Conservation (phyloP, 2,113 vertebrate species). For the Bos indicus region DNA sequence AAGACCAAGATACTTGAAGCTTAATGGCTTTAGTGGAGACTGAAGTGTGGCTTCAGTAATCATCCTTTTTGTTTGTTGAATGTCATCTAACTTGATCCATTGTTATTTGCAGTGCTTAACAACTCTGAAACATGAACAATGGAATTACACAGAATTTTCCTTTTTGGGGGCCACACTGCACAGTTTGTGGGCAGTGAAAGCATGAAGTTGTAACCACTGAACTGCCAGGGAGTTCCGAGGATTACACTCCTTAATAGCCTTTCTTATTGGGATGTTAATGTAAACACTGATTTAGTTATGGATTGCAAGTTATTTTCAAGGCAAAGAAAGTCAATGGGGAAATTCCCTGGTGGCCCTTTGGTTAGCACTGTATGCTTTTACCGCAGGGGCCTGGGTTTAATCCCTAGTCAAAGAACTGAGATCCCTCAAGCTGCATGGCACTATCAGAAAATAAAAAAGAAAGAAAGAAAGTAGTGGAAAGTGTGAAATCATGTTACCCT, state of each 20-base stretch:
- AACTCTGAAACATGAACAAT: not conserved
- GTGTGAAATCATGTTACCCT: not conserved
- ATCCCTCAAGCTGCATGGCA: not conserved
- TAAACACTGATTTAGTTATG: not conserved
- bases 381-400: not conserved
- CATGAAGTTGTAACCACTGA: not conserved
- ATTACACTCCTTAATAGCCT: not conserved
- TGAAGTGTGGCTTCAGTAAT: not conserved
- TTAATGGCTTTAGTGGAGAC: not conserved
- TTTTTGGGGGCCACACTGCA: not conserved
- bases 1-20: not conserved
- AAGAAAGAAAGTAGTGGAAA: not conserved
- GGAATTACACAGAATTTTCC: not conserved
- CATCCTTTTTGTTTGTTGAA: not conserved
- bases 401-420: not conserved
- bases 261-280: not conserved
- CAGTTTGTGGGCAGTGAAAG: not conserved
- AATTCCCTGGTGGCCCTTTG: not conserved
- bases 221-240: not conserved
- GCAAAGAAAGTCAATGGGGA: not conserved
- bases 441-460: not conserved
- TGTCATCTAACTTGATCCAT: not conserved
- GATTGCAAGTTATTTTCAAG: constrained; percentile 21
- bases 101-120: not conserved
- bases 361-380: not conserved